These are phyloP conservation scores for Heliconius hortense DNA, from an alignment of 2,888 invertebrate genomes.

Conservation along the genomic window DNA sequence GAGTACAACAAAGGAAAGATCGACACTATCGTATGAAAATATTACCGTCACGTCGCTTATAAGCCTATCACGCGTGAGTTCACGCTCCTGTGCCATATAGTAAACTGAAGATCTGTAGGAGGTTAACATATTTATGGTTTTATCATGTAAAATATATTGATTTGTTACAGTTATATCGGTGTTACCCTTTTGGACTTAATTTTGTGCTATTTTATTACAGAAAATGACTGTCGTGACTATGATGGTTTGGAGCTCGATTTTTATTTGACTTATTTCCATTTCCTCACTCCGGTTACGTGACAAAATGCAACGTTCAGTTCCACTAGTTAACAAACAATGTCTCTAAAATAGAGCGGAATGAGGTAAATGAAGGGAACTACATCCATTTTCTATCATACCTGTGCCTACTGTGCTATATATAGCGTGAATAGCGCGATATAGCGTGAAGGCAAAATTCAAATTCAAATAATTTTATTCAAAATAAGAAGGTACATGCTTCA, in stretches of 20 bases:
- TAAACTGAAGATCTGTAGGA: constrained; percentile 12
- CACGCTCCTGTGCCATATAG: not conserved
- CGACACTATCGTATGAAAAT: not conserved
- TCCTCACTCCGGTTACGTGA: too few relatives aligned
- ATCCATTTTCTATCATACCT: too few relatives aligned
- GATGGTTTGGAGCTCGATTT: too few relatives aligned
- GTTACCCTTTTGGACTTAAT: not conserved
- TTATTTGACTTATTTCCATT: too few relatives aligned
- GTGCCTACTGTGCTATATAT: too few relatives aligned
- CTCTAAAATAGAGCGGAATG: too few relatives aligned
- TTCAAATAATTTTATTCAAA: too few relatives aligned
- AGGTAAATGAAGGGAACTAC: not conserved
- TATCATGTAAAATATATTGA: not conserved
- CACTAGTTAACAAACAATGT: too few relatives aligned
- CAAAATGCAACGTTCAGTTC: too few relatives aligned
- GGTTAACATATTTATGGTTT: constrained; percentile 16
- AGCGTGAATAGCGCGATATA: too few relatives aligned
- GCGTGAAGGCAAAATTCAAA: too few relatives aligned
- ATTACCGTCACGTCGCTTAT: constrained; percentile 15
- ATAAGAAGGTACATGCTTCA: too few relatives aligned
- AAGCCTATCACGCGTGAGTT: constrained; percentile 8
- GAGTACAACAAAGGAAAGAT: not conserved
- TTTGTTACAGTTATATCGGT: not conserved
- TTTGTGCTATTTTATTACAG: not conserved
- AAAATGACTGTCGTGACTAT: not conserved